Evolutionary conservation across 2,113 vertebrate species (phyloP), one percentile per base, ranked within the genome.

Genomic region (Pholis gunnellus): DNA sequence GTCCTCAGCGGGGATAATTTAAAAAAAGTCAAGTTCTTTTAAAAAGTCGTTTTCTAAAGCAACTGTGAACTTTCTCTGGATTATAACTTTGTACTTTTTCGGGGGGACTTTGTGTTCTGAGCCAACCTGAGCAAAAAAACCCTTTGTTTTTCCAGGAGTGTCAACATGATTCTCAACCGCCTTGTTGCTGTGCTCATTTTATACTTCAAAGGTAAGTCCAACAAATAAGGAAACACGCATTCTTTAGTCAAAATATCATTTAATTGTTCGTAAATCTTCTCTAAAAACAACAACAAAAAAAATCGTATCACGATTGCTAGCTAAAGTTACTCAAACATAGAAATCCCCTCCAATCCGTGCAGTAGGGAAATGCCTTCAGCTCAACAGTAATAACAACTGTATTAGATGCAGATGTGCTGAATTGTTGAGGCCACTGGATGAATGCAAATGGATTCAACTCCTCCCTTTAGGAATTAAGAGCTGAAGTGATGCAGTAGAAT

Each of bases 341-440:
- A 29, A 14, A 10, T 15, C 48, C 29, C 25, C 10, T 25, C 9
- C 9, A 25, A 15, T 50, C 44, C 20, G 60, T 69, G 66, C 72
- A 52, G 79, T n/a, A n/a, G 38, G 73, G 72, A 85, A 86, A 91
- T 65, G 52, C 64, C 64, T 84, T 72, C 75, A 63, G 72, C 57
- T 71, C 40, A 20, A 25, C 76, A 74, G 1, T 54, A 84, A 72
- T 25, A 59, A 18, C 57, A 72, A 2, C 42, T 54, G 36, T 80
- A 93, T 92, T 78, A 84, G 72, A 90, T 65, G 59, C 92, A 92
- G 91, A 91, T 91, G 91, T 90, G 81, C 52, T 69, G 59, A 17
- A 29, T 75, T 9, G 83, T 59, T 72, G 63, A 74, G 48, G 81
- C 7, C 29, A 75, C 25, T 60, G 48, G 22, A 68, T 80, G 52